phyloP scores from a whole-genome alignment of 1,140 invertebrate species.

The Brachionus koreanus region DNA sequence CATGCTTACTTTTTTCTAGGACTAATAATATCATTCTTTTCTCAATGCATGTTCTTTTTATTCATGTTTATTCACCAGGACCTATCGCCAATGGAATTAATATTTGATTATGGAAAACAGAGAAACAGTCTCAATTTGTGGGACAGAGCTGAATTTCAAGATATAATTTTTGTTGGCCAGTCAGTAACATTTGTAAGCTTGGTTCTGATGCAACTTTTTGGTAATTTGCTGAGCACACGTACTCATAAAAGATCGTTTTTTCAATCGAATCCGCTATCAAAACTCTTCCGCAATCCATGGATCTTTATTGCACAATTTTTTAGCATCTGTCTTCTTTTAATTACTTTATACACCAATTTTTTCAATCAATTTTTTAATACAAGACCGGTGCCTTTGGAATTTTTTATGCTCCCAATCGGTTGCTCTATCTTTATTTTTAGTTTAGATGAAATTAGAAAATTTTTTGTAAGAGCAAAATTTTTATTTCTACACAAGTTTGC shows the following conservation, averaged over 20 bases:
- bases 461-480: slow-evolving; percentile 29
- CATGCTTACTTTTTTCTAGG: slow-evolving; percentile 25
- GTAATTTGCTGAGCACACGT: slow-evolving; percentile 16
- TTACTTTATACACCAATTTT: background rate
- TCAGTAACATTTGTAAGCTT: background rate
- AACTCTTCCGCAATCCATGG: background rate
- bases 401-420: slow-evolving; percentile 37
- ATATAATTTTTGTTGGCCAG: background rate
- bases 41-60: slow-evolving; percentile 22
- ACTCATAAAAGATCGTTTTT: slow-evolving; percentile 39
- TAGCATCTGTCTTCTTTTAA: background rate
- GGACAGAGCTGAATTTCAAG: background rate
- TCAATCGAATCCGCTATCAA: background rate
- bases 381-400: background rate
- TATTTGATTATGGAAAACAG: slow-evolving; percentile 1
- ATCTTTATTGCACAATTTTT: background rate
- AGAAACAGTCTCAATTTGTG: background rate
- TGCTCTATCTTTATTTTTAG: slow-evolving; percentile 26
- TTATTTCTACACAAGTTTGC: slow-evolving; percentile 31
- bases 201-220: background rate
- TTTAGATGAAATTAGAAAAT: slow-evolving; percentile 37
- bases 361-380: slow-evolving; percentile 40
- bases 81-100: background rate
- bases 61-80: background rate
- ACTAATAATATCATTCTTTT: slow-evolving; percentile 8